Percentiles rank a stretch among this genome's conserved stretches.
phyloP scores from a whole-genome alignment of 1,140 invertebrate genomes.

The Drosophila nikananu region DNA sequence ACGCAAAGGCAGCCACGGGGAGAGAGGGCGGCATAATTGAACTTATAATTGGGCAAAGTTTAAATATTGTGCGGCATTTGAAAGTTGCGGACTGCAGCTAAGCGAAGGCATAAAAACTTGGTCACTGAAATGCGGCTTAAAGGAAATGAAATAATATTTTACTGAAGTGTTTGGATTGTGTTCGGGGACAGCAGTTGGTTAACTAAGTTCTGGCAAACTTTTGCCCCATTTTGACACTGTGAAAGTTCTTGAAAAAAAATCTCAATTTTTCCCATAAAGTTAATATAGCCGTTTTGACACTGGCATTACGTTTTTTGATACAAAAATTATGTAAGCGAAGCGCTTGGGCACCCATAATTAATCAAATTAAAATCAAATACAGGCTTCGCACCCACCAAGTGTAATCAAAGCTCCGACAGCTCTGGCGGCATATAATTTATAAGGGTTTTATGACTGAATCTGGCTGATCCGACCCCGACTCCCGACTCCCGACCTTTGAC shows the following conservation, averaged over 20 bases:
- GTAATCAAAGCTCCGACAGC: constrained; percentile 19
- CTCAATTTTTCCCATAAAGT: background rate
- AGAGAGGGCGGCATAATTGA: constrained; percentile 61
- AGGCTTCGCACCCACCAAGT: background rate
- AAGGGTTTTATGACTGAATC: constrained; percentile 49
- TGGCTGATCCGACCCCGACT: constrained; percentile 24
- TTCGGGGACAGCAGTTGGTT: constrained; percentile 17
- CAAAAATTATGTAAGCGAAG: background rate
- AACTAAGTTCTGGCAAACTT: constrained; percentile 12
- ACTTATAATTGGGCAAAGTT: constrained; percentile 69
- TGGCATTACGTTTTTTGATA: constrained; percentile 4
- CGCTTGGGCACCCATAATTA: constrained; percentile 15
- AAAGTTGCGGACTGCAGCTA: constrained; percentile 38
- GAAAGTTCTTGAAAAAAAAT: constrained; percentile 13
- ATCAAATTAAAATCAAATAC: constrained; percentile 29
- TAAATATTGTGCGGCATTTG: constrained; percentile 50
- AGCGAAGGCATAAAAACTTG: constrained; percentile 34
- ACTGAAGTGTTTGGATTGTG: constrained; percentile 30
- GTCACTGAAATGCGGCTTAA: constrained; percentile 40
- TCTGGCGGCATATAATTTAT: constrained; percentile 35
- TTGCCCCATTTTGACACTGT: constrained; percentile 22
- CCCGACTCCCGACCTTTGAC: constrained; percentile 38
- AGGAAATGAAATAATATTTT: constrained; percentile 51
- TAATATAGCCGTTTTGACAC: constrained; percentile 6
- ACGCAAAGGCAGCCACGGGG: constrained; percentile 30